Conservation (phyloP, 2,797 vertebrate genomes). For the Tragelaphus eurycerus region DNA sequence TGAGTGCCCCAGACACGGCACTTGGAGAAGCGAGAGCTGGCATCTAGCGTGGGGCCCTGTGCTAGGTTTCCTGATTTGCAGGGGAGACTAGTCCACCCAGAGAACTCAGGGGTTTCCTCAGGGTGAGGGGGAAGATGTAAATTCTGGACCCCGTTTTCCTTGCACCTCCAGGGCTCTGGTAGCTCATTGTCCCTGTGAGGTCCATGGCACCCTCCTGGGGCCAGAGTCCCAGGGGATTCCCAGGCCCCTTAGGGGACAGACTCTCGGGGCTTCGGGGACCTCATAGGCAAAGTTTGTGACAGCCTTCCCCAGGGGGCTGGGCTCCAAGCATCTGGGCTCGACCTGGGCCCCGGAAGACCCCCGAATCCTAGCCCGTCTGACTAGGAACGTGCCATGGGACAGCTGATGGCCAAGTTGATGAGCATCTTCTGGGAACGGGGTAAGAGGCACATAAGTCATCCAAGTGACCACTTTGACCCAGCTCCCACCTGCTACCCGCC, state of each 20-base stretch:
- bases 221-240: neutral
- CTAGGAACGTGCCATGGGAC: conserved; percentile 26
- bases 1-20: neutral
- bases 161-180: neutral
- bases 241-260: neutral
- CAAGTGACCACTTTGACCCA: neutral
- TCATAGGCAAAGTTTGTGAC: neutral
- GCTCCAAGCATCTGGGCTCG: neutral
- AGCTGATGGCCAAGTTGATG: conserved; percentile 74
- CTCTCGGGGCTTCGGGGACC: neutral
- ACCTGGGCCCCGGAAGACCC: accelerated
- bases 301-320: neutral
- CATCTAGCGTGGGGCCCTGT: too few relatives aligned
- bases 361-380: neutral
- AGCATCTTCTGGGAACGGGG: conserved; percentile 72
- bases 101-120: neutral
- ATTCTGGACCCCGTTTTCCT: neutral
- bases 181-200: neutral
- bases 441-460: neutral
- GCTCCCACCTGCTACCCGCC: neutral
- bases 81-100: neutral
- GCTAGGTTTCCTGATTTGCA: neutral
- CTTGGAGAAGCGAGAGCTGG: neutral
- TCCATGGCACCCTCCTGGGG: neutral
- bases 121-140: neutral